Conservation (phyloP, 1,140 invertebrate genomes). For the Pomacea maculata region DNA sequence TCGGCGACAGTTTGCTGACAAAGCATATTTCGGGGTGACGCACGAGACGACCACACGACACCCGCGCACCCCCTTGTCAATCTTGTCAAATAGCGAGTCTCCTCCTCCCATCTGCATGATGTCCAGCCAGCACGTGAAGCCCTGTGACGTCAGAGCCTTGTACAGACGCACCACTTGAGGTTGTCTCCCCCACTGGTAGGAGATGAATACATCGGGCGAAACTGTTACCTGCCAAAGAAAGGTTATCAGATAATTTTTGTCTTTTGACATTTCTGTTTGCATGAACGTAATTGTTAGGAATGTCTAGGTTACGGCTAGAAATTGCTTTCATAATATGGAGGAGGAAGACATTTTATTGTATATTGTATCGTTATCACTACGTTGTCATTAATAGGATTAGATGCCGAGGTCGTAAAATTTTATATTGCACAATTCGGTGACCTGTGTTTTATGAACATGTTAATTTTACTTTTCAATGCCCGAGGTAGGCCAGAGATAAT, state of each 20-base stretch:
- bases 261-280: too few relatives aligned
- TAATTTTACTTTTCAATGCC: too few relatives aligned
- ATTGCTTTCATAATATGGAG: too few relatives aligned
- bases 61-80: conserved; percentile 59
- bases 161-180: conserved; percentile 53
- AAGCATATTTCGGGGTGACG: conserved; percentile 58
- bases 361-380: too few relatives aligned
- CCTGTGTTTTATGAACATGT: too few relatives aligned
- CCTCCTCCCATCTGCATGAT: conserved; percentile 64
- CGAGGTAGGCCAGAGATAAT: too few relatives aligned
- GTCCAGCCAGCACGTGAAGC: conserved; percentile 61
- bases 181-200: conserved; percentile 63
- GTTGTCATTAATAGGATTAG: too few relatives aligned
- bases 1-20: conserved; percentile 60
- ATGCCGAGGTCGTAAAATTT: too few relatives aligned
- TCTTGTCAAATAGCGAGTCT: conserved; percentile 62
- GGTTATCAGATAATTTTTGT: too few relatives aligned
- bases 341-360: too few relatives aligned
- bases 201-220: conserved; percentile 15
- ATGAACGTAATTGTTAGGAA: neutral
- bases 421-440: too few relatives aligned
- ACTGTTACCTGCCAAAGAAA: neutral
- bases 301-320: neutral
- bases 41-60: conserved; percentile 56
- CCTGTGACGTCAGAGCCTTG: conserved; percentile 44